Evolutionary conservation across 1,140 invertebrate genomes (phyloP), one percentile per base, ranked within the genome.

Genomic region (Rhopalosiphum padi): DNA sequence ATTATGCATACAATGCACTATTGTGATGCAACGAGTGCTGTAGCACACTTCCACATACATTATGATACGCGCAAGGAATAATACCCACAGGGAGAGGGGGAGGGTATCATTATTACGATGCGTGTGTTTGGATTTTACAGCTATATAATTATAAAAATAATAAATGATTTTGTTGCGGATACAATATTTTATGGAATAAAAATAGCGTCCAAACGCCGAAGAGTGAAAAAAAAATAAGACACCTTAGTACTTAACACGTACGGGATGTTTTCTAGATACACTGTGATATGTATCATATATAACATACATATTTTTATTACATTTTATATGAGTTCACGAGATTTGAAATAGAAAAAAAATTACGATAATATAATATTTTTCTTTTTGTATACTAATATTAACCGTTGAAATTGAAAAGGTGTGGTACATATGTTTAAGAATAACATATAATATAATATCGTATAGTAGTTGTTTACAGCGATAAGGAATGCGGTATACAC

Each of bases 1-100:
- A 86, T 86, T 43, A 86, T 89, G 51, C 88, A 89, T n/a, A 41
- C 51, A 25, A 53, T 89, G 88, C 88, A 89, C 51, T n/a, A 53
- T 55, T 55, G 35, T 89, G 87, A 21, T 53, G 48, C 35, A 89
- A 9, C 21, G 46, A 51, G 23, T 5, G 41, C 51, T 89, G 35
- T n/a, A 37, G 15, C n/a, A 68, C 25, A 68, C 23, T 23, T 41
- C 23, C 37, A 46, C 41, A 18, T 6, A 30, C 41, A 41, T 85
- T 9, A 86, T 86, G 60, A 55, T 55, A 89, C 51, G 22, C 48
- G 51, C 22, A 8, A 89, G 37, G 51, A 55, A 89, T 89, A 89
- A 53, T 53, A 35, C 23, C 21, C 9, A 46, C 46, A 35, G 1
- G n/a, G 2, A n/a, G 37, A 30, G 23, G 55, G 0, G 55, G 8